phyloP scores from a whole-genome alignment of 1,140 invertebrate species.

The Dreissena rostriformis region DNA sequence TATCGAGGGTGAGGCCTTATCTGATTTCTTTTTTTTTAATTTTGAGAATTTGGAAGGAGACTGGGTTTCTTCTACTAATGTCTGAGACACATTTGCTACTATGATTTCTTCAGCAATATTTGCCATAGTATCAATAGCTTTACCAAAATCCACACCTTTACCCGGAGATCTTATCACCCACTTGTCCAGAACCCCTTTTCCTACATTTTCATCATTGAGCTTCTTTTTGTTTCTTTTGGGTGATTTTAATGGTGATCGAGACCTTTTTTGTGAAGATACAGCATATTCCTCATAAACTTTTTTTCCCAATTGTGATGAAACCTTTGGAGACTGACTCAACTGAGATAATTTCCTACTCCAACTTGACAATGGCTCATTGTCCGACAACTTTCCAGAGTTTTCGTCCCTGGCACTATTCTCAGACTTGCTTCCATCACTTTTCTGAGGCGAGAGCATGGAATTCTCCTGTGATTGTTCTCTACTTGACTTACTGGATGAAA shows the following conservation, averaged over 20 bases:
- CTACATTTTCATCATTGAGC: conserved; percentile 25
- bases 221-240: conserved; percentile 48
- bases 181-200: conserved; percentile 55
- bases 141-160: conserved; percentile 18
- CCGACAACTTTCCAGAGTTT: too few species aligned
- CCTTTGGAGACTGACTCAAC: conserved; percentile 50
- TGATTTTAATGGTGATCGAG: conserved; percentile 49
- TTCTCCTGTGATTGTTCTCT: too few species aligned
- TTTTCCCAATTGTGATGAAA: conserved; percentile 11
- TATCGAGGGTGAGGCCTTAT: conserved; percentile 43
- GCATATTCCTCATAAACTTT: background rate
- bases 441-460: too few species aligned
- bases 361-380: conserved; percentile 43
- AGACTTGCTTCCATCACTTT: too few species aligned
- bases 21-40: background rate
- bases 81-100: conserved; percentile 42
- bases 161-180: conserved; percentile 64
- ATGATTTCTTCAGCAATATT: background rate
- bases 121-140: background rate
- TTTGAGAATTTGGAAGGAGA: conserved; percentile 62
- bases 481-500: conserved; percentile 14
- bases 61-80: conserved; percentile 72
- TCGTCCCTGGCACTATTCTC: too few species aligned
- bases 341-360: conserved; percentile 59
- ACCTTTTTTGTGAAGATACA: conserved; percentile 13